phyloP scores from a whole-genome alignment of 2,113 vertebrate genomes.

The Ictalurus punctatus region DNA sequence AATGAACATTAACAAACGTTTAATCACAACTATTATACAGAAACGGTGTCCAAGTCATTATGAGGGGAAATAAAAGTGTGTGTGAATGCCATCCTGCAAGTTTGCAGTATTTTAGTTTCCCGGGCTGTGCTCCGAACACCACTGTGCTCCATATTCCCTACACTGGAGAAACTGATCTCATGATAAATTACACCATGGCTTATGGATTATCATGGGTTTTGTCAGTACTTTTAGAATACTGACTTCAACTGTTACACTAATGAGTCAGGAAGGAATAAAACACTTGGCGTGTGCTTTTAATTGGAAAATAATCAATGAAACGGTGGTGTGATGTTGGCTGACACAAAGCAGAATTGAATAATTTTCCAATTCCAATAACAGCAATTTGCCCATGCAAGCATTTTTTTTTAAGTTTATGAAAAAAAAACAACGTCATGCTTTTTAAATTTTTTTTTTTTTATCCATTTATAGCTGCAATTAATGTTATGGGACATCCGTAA shows the following conservation, averaged over 20 bases:
- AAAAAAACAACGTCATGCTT: neutral
- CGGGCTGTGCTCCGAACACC: neutral
- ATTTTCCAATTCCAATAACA: neutral
- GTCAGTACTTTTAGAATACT: neutral
- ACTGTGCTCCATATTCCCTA: neutral
- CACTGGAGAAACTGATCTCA: neutral
- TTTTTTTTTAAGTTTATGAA: neutral
- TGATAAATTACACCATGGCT: neutral
- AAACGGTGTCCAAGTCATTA: slow-evolving; percentile 7
- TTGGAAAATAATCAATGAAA: slow-evolving; percentile 16
- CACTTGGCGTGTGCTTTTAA: neutral
- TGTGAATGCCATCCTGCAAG: neutral
- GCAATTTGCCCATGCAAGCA: neutral
- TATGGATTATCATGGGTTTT: neutral
- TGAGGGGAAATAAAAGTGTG: neutral
- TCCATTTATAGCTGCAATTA: neutral
- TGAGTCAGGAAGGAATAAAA: slow-evolving; percentile 9
- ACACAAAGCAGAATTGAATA: neutral
- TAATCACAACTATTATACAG: slow-evolving; percentile 9
- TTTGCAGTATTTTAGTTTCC: neutral
- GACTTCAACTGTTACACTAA: neutral
- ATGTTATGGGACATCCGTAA: neutral
- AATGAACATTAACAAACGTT: slow-evolving; percentile 17
- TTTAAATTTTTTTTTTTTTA: neutral
- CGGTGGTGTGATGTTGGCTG: neutral